Conservation (phyloP, 2,797 vertebrate genomes). For the Dallia pectoralis region DNA sequence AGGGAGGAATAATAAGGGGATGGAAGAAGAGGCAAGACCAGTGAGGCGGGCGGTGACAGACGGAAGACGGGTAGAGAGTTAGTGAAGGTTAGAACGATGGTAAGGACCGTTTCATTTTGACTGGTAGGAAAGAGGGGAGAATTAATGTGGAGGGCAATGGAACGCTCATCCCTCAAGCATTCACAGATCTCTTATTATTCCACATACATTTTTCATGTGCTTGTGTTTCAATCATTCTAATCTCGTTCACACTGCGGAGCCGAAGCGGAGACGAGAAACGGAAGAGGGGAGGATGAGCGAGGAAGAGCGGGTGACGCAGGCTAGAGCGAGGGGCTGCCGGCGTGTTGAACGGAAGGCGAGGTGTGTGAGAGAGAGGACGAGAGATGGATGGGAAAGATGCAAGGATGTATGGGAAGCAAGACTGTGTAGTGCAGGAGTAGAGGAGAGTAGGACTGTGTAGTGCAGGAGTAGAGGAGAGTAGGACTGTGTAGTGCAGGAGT, state of each 20-base stretch:
- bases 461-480: no score
- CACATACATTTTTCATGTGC: conserved; percentile 83
- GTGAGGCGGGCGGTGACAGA: conserved; percentile 23
- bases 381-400: conserved; percentile 60
- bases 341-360: conserved; percentile 32
- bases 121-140: conserved; percentile 70
- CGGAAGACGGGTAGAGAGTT: conserved; percentile 65
- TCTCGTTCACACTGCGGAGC: conserved; percentile 71
- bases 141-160: conserved; percentile 78
- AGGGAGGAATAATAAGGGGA: conserved; percentile 41
- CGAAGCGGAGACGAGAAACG: conserved; percentile 65
- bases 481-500: no score
- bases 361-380: conserved; percentile 1
- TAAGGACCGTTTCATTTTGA: conserved; percentile 78
- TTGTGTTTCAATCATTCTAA: conserved; percentile 84
- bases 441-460: no score
- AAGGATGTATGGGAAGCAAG: conserved; percentile 72
- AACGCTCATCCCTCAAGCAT: conserved; percentile 77
- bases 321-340: conserved; percentile 32
- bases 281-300: conserved; percentile 49
- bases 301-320: conserved; percentile 14
- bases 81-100: conserved; percentile 76
- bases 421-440: conserved; percentile 44
- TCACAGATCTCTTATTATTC: conserved; percentile 79
- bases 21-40: conserved; percentile 22